phyloP scores from a whole-genome alignment of 2,888 invertebrate genomes.

The Lasioglossum zephyrum region DNA sequence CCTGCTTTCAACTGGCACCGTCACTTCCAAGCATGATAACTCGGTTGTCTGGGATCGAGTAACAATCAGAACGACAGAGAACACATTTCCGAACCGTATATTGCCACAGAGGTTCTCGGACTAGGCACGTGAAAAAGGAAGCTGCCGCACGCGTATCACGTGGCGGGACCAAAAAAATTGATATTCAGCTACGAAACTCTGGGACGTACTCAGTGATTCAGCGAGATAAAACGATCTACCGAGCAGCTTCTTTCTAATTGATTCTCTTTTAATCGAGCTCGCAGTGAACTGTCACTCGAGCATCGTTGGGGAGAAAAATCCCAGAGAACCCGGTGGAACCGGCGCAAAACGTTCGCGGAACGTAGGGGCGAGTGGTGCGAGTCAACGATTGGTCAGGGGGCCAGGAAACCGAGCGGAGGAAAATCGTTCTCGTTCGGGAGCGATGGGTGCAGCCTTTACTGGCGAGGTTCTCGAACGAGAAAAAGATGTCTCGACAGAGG shows the following conservation, averaged over 20 bases:
- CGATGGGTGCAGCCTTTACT: slow-evolving; percentile 7
- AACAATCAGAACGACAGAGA: neutral
- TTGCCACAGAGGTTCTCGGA: neutral
- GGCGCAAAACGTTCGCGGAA: neutral
- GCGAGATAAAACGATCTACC: neutral
- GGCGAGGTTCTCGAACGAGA: slow-evolving; percentile 16
- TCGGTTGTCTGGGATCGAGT: neutral
- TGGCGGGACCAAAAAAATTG: slow-evolving; percentile 16
- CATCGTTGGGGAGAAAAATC: neutral
- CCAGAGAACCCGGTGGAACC: neutral
- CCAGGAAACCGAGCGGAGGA: neutral
- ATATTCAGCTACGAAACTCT: neutral
- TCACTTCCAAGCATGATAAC: neutral
- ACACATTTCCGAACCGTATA: neutral
- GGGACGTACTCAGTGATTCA: neutral
- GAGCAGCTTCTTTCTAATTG: neutral
- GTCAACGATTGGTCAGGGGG: slow-evolving; percentile 26
- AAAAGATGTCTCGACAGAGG: slow-evolving; percentile 28
- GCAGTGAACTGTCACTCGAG: neutral
- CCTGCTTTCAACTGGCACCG: neutral
- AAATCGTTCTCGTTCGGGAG: neutral
- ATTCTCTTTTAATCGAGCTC: neutral
- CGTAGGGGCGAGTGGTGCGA: slow-evolving; percentile 17
- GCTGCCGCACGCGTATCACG: slow-evolving; percentile 46
- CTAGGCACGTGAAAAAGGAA: neutral